Evolutionary conservation across 53 echinoderm and acorn worm genomes (phyloP).

Genomic region (Crossaster papposus): DNA sequence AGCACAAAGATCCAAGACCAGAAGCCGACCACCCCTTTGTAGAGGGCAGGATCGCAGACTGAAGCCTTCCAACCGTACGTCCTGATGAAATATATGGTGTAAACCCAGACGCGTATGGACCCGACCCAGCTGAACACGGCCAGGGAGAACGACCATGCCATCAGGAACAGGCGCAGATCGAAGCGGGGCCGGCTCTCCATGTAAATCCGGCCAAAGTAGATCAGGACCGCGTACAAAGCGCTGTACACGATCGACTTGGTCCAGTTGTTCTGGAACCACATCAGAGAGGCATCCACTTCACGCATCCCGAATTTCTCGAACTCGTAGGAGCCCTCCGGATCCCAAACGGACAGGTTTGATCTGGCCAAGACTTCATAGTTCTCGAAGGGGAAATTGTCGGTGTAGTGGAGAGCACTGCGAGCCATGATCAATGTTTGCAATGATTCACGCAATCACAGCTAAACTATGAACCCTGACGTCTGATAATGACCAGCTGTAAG

Average conservation of each 20-base stretch:
- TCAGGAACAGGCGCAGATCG: slow-evolving; percentile 69
- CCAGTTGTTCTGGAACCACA: slow-evolving; percentile 90
- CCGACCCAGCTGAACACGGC: slow-evolving; percentile 85
- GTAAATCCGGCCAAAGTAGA: slow-evolving; percentile 80
- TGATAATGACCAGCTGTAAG: too few relatives aligned
- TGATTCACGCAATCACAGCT: too few relatives aligned
- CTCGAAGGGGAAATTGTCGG: slow-evolving; percentile 23
- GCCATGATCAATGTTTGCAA: background rate
- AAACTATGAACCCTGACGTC: too few relatives aligned
- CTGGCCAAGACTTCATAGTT: slow-evolving; percentile 42
- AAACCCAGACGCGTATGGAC: slow-evolving; percentile 56
- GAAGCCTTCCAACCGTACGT: slow-evolving; percentile 76
- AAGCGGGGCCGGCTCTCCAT: slow-evolving; percentile 79
- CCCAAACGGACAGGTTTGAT: slow-evolving; percentile 19
- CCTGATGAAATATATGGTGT: slow-evolving; percentile 63
- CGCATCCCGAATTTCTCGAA: slow-evolving; percentile 78
- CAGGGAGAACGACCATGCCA: slow-evolving; percentile 75
- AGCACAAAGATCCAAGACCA: slow-evolving; percentile 97
- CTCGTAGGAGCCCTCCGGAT: slow-evolving; percentile 58
- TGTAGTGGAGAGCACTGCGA: slow-evolving; percentile 18
- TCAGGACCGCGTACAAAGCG: slow-evolving; percentile 78
- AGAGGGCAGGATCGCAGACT: slow-evolving; percentile 94
- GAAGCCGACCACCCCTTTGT: slow-evolving; percentile 94
- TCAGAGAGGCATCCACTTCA: slow-evolving; percentile 73
- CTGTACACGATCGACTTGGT: slow-evolving; percentile 72